These are phyloP conservation scores for Epirrhoe alternata DNA, from an alignment of 2,888 invertebrate genomes.

Conservation along the genomic window DNA sequence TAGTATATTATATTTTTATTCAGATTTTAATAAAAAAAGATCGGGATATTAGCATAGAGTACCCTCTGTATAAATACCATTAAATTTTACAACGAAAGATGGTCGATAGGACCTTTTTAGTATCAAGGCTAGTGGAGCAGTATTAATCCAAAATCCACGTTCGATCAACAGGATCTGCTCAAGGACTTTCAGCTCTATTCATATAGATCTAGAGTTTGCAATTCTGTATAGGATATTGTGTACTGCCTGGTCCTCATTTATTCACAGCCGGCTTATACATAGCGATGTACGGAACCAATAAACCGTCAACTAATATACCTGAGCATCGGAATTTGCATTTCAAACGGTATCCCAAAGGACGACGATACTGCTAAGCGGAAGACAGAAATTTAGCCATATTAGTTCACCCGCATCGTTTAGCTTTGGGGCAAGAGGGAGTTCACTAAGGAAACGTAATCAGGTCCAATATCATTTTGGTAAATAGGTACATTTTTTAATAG, in stretches of 20 bases:
- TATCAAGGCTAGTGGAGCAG: constrained; percentile 29
- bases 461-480: too few relatives aligned
- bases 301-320: constrained; percentile 73
- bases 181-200: constrained; percentile 23
- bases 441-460: neutral
- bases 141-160: constrained; percentile 37
- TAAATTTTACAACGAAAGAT: constrained; percentile 32
- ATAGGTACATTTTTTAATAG: too few relatives aligned
- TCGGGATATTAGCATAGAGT: constrained; percentile 22
- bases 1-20: too few relatives aligned
- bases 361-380: constrained; percentile 56
- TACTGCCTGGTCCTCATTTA: constrained; percentile 35
- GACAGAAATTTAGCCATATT: constrained; percentile 69
- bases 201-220: constrained; percentile 12
- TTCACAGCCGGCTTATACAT: constrained; percentile 43
- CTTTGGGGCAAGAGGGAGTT: constrained; percentile 28
- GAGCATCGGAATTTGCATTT: constrained; percentile 76
- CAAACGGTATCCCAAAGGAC: constrained; percentile 63
- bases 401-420: constrained; percentile 57
- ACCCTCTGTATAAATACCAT: constrained; percentile 25
- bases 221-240: constrained; percentile 2
- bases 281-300: constrained; percentile 65
- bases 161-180: constrained; percentile 19
- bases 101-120: constrained; percentile 33
- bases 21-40: constrained; percentile 19